These are phyloP conservation scores for Anguilla rostrata DNA, from an alignment of 2,113 vertebrate genomes.

Conservation along the genomic window DNA sequence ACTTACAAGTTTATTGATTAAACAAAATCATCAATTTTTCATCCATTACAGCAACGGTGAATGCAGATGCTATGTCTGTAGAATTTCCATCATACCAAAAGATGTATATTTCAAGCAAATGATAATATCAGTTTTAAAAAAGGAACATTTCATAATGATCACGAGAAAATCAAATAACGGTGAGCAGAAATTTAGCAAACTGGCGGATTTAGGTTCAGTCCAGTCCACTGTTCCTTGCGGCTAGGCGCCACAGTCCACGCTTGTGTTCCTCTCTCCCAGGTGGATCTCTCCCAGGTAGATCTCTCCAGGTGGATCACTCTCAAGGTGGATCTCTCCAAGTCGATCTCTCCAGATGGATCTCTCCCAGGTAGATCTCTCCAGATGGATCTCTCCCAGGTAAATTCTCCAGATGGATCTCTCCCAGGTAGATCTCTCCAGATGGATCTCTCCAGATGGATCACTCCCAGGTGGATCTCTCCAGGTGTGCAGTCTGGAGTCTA, in stretches of 20 bases:
- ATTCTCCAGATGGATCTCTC: constrained; percentile 9
- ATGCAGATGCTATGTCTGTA: constrained; percentile 57
- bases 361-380: no score
- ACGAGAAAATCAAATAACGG: constrained; percentile 41
- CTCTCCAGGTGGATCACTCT: no score
- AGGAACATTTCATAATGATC: constrained; percentile 51
- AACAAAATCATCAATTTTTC: constrained; percentile 42
- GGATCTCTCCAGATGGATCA: not conserved
- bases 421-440: not conserved
- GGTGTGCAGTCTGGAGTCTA: constrained; percentile 43
- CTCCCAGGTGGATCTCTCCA: constrained; percentile 45
- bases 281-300: no score
- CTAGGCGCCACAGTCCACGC: not conserved
- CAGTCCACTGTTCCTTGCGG: constrained; percentile 45
- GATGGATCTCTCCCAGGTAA: no score
- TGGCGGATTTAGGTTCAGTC: constrained; percentile 51
- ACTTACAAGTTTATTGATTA: constrained; percentile 63
- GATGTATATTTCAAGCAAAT: constrained; percentile 57
- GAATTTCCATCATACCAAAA: constrained; percentile 56
- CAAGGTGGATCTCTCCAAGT: no score
- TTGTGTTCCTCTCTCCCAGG: constrained; percentile 16
- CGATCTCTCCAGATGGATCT: no score
- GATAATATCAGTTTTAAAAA: constrained; percentile 53
- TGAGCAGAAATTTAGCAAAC: constrained; percentile 51
- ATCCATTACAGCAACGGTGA: constrained; percentile 59